A percentile compares a stretch with the other conserved stretches of the same genome.
phyloP scores from a whole-genome alignment of 2,113 vertebrate species.

The Periophthalmodon schlosseri region DNA sequence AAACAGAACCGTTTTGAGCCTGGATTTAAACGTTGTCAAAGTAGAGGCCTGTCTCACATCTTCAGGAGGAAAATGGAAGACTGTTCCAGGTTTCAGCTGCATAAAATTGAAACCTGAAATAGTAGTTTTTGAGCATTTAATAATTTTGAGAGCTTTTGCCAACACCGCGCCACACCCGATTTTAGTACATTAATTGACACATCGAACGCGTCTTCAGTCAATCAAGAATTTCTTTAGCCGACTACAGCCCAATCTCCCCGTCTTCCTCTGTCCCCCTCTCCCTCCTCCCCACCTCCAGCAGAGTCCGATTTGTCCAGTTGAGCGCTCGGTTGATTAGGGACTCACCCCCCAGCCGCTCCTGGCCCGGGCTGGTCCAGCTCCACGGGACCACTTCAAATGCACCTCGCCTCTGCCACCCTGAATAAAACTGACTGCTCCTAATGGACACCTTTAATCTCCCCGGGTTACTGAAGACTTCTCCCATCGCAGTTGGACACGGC shows the following conservation, averaged over 20 bases:
- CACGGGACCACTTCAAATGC: conserved; percentile 95
- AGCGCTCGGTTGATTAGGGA: conserved; percentile 97
- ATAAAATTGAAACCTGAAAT: too few relatives aligned
- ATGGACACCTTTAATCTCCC: conserved; percentile 98
- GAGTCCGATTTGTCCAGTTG: conserved; percentile 96
- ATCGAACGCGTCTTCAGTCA: too few relatives aligned
- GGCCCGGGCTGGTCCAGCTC: conserved; percentile 82
- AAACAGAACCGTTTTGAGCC: too few relatives aligned
- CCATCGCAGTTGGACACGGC: conserved; percentile 89
- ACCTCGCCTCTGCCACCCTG: conserved; percentile 87
- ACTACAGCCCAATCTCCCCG: conserved; percentile 5
- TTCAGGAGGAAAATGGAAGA: too few relatives aligned
- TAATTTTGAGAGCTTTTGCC: too few relatives aligned
- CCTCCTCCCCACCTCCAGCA: conserved; percentile 60
- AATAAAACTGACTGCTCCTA: conserved; percentile 98
- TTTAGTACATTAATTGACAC: too few relatives aligned
- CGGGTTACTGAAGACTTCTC: conserved; percentile 99
- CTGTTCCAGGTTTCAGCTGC: too few relatives aligned
- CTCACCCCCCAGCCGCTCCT: conserved; percentile 84
- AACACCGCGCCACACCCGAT: too few relatives aligned
- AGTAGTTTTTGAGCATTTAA: too few relatives aligned
- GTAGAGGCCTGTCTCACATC: too few relatives aligned
- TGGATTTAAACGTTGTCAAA: too few relatives aligned
- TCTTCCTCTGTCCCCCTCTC: conserved; percentile 15
- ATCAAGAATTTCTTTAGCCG: too few relatives aligned